Conservation (phyloP, 2,888 invertebrate genomes). For the Xanthorhoe designata region DNA sequence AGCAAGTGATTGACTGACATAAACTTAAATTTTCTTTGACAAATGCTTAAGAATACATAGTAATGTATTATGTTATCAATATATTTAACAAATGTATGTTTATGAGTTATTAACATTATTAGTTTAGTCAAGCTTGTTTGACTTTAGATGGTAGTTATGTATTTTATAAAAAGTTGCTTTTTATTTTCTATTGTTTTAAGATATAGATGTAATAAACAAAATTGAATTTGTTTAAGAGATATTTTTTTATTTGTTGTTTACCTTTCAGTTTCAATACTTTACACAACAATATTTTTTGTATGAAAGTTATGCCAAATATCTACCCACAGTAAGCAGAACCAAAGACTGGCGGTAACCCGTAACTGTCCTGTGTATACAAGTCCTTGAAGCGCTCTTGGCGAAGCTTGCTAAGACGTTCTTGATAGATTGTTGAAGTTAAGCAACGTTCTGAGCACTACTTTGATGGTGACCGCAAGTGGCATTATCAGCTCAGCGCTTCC, state of each 20-base stretch:
- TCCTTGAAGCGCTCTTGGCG: too few species aligned
- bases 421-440: too few species aligned
- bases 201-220: slow-evolving; percentile 62
- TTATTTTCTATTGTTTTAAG: slow-evolving; percentile 66
- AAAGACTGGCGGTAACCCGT: too few species aligned
- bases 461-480: too few species aligned
- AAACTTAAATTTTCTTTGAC: slow-evolving; percentile 39
- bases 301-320: too few species aligned
- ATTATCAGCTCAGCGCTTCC: too few species aligned
- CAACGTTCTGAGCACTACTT: too few species aligned
- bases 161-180: slow-evolving; percentile 60
- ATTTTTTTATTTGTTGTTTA: slow-evolving; percentile 28
- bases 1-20: slow-evolving; percentile 41
- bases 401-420: too few species aligned
- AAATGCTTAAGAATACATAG: slow-evolving; percentile 34
- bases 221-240: slow-evolving; percentile 46
- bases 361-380: too few species aligned
- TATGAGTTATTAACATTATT: slow-evolving; percentile 41
- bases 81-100: slow-evolving; percentile 39
- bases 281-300: too few species aligned
- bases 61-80: slow-evolving; percentile 40
- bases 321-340: too few species aligned
- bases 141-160: slow-evolving; percentile 44
- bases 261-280: too few species aligned
- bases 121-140: slow-evolving; percentile 44